Evolutionary conservation across 2,888 invertebrate genomes (phyloP).

Genomic region (Didymodactylos carnosus): DNA sequence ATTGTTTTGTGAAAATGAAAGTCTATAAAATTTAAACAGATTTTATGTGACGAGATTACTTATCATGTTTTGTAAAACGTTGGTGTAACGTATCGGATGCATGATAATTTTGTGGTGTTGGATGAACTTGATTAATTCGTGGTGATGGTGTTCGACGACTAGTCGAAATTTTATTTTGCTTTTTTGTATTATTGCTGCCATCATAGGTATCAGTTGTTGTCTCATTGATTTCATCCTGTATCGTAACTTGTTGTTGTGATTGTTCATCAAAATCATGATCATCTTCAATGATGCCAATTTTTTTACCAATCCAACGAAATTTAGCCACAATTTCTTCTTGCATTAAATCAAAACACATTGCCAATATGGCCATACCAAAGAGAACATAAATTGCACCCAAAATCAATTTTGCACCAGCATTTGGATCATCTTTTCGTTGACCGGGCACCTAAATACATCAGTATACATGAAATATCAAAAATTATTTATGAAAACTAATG

Average conservation of each 20-base stretch:
- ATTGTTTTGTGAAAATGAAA: too few relatives aligned
- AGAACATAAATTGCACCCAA: constrained; percentile 15
- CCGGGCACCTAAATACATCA: not conserved
- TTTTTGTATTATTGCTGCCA: too few relatives aligned
- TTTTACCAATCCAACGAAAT: constrained; percentile 24
- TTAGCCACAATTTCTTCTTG: constrained; percentile 34
- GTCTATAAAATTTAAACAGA: too few relatives aligned
- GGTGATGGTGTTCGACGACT: too few relatives aligned
- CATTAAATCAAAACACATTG: constrained; percentile 34
- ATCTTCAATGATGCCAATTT: constrained; percentile 9
- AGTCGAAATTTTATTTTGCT: too few relatives aligned
- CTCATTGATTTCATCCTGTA: too few relatives aligned
- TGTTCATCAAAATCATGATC: not conserved
- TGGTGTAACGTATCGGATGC: too few relatives aligned
- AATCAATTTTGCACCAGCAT: constrained; percentile 10
- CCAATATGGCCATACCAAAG: constrained; percentile 33
- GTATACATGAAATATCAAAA: not conserved
- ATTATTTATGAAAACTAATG: not conserved
- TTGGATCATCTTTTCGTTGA: constrained; percentile 1
- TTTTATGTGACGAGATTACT: too few relatives aligned
- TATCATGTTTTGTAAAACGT: too few relatives aligned
- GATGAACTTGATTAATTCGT: too few relatives aligned
- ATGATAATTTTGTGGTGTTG: too few relatives aligned
- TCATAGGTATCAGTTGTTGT: too few relatives aligned
- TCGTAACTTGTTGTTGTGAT: not conserved